Evolutionary conservation across 2,113 vertebrate species (phyloP), one percentile per base, ranked within the genome.

Genomic region (Leptosomus discolor): DNA sequence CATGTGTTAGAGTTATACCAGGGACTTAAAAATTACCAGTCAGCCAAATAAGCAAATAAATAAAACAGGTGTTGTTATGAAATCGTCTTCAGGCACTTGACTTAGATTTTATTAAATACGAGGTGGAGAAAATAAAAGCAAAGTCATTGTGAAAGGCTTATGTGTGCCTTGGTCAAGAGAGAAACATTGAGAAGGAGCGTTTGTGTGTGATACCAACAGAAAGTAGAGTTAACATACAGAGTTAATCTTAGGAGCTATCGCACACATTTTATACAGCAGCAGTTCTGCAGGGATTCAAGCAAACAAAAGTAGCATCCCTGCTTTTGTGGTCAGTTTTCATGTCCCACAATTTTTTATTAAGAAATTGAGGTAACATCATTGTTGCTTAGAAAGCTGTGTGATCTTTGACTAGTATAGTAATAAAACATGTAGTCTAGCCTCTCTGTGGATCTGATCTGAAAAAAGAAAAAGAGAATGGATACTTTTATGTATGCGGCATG

Each of bases 31-130:
- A 96, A 79, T 82, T 65, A 81, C 56, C 60, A 92, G 74, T 85
- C 46, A 45, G 45, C n/a, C 67, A 92, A 91, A 75, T 51, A 85
- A 92, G 24, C 48, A 91, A 83, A 65, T 77, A 96, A 88, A 94
- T 88, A 88, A 73, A 73, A 29, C 29, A 90, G 10, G 61, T 68
- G n/a, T 37, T 8, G 2, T 57, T 85, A 89, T 43, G 46, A 89
- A 85, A 82, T 88, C 19, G 85, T 57, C 48, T 74, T 61, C 45
- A 57, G 54, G n/a, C 54, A 30, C 23, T 90, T 84, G 61, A 56
- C 51, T 75, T 87, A 48, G 60, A 24, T 76, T 92, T 57, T 69
- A 27, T 77, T 68, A 92, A 81, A 63, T 61, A 53, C 3, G 48
- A 91, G 18, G 37, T 82, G 4, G 12, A 73, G 45, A 21, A 15